Base-by-base conservation (phyloP, 2,888 invertebrate species). In the Campopleginae sp. region DNA sequence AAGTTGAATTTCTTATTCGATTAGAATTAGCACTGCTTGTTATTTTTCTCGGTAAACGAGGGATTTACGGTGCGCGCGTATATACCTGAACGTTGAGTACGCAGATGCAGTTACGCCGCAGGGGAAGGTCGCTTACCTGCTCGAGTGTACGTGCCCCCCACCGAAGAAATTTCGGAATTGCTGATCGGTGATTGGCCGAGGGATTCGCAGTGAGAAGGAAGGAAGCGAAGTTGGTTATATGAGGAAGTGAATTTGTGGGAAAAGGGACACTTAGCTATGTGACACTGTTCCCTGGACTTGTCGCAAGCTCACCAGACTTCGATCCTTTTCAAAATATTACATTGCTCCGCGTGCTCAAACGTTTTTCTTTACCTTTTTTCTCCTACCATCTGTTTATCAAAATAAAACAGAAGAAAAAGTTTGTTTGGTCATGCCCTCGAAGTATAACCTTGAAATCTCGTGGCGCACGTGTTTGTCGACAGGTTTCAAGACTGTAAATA, bases 191-290 rank as follows among this genome's bases (percentile, higher is more conserved):
- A 85, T 85, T 82, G 82, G 85, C 14, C n/a, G 54, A 42, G 38
- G 38, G 38, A 51, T 80, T 66, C 12, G 51, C 51, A n/a, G 27
- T 51, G 68, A 63, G 63, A 33, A 65, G 65, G 58, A 51, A 42
- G 51, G 46, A 38, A 44, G 14, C 14, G 31, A 23, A n/a, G 54
- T 31, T 74, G 17, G 54, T 75, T 82, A 48, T 66, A 76, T 72
- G 80, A 58, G 75, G 82, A 66, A 66, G 68, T 17, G 54, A 46
- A 65, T 48, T 66, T 12, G 17, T 61, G 82, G 38, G 17, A 65
- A 82, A 85, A 82, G 71, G 66, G 79, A 48, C 77, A 76, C 42
- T 82, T 51, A 61, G 44, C 61, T 51, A 72, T 33, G 74, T 63
- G 44, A 75, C 75, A 70, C 58, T 61, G 23, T 70, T 68, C n/a